A percentile compares a stretch with the other conserved stretches of the same genome.
Conservation (phyloP, 2,113 vertebrate species). For the Urocolius indicus region DNA sequence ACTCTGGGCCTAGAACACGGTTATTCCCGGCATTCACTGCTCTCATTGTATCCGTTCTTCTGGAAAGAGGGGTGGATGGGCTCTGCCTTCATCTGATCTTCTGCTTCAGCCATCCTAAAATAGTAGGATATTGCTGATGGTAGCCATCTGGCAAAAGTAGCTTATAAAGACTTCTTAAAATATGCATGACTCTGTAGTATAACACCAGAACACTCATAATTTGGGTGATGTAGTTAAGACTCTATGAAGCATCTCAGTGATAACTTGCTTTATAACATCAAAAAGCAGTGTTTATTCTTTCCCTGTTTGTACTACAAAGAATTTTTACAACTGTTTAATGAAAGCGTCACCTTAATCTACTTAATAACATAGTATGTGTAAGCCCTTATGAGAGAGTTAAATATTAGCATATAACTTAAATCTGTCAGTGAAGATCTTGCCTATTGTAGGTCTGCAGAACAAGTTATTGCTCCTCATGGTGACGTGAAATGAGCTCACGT, state of each 20-base stretch:
- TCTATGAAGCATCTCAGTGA: background rate
- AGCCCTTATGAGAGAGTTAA: background rate
- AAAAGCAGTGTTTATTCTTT: background rate
- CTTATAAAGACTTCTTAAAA: background rate
- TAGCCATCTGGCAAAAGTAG: background rate
- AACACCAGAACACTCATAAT: background rate
- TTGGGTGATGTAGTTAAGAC: background rate
- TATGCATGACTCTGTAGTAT: background rate
- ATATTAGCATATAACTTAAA: background rate
- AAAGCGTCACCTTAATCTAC: background rate
- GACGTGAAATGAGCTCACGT: background rate
- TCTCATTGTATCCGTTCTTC: background rate
- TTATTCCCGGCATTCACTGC: accelerated
- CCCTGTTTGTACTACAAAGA: background rate
- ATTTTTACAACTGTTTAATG: background rate
- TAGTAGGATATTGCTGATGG: background rate
- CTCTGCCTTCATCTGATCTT: background rate
- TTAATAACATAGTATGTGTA: background rate
- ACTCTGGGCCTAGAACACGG: background rate
- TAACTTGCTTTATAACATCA: background rate
- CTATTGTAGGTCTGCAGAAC: background rate
- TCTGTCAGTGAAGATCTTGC: background rate
- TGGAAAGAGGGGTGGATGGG: background rate
- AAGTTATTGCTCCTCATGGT: background rate
- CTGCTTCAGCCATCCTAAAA: accelerated